Evolutionary conservation across 2,888 invertebrate species (phyloP), one percentile per base, ranked within the genome.

Genomic region (Chorisops tibialis): DNA sequence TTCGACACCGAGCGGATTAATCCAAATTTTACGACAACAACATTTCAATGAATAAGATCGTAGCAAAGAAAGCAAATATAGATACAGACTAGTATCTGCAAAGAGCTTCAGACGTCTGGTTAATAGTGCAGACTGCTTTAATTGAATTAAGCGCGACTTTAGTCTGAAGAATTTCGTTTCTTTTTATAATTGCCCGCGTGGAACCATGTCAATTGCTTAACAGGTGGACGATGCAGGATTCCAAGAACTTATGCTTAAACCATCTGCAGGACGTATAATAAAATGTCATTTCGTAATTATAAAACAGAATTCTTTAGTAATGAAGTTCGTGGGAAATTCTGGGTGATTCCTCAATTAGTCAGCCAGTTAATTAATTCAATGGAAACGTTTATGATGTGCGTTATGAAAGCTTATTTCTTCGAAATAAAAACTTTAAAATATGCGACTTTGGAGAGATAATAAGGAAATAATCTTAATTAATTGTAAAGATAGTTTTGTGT

Each of bases 31-130:
- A 30, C 9, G 30, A 30, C 30, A 30, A 30, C 5, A 30, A 5
- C 30, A 30, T 30, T n/a, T 30, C 30, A 1, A 7, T 2, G 30
- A 30, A 30, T 30, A 30, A 30, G 7, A 30, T 30, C 30, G 30
- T 30, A 7, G 30, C 9, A 30, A 30, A 5, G 30, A 30, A n/a
- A n/a, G n/a, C n/a, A n/a, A n/a, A n/a, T n/a, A n/a, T n/a, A n/a
- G n/a, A n/a, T n/a, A n/a, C n/a, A n/a, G n/a, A n/a, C n/a, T n/a
- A n/a, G n/a, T n/a, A n/a, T n/a, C n/a, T n/a, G n/a, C n/a, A n/a
- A n/a, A n/a, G 30, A 30, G 30, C 30, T 30, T 30, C 30, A 54
- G 52, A 54, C 41, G 52, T 54, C 52, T 54, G 52, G 21, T 38
- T 41, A 22, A 22, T 54, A 21, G 22, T 39, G 30, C 30, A 54